Evolutionary conservation across 2,113 vertebrate species (phyloP), one percentile per base, ranked within the genome.

Genomic region (Ammodytes marinus): DNA sequence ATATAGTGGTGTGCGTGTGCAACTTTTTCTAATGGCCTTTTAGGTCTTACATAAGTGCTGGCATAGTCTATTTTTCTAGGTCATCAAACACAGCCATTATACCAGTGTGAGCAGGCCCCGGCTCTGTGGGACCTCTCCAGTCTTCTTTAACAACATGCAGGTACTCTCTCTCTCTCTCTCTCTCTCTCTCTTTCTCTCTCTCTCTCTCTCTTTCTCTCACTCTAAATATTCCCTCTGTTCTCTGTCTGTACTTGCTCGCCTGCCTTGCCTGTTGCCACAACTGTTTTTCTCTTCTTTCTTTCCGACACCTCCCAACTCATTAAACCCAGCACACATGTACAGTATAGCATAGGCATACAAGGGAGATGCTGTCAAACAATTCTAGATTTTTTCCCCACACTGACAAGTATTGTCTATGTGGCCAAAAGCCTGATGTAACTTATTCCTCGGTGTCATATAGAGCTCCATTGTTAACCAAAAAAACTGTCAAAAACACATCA

Each of bases 51-150:
- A 42, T 77, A 88, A 88, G 76, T 55, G 71, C 63, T 5, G 46
- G 63, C 78, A 77, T 78, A 78, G 80, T 84, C 84, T 70, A 9
- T 71, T 83, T 88, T 93, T 89, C 81, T 93, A 82, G 88, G 87
- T 91, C 88, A 88, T 90, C 85, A 81, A 82, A 89, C 74, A 54
- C 65, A 87, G 80, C 72, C 74, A 80, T 86, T 83, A 83, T 47
- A 86, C 75, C 83, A 90, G 82, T 77, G 81, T 80, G 82, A 91
- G 78, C 86, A 84, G 83, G 82, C 79, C 89, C 27, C 42, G 42
- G 69, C 82, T 83, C 80, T 67, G 78, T 42, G 58, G 74, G 82
- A 82, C 72, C 67, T 80, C 84, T 77, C 55, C 68, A 74, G 60
- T 89, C 87, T 87, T 69, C 46, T 80, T 80, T 57, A 74, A 71